Evolutionary conservation across 2,113 vertebrate species (phyloP).

Genomic region (Glaucomys volans): DNA sequence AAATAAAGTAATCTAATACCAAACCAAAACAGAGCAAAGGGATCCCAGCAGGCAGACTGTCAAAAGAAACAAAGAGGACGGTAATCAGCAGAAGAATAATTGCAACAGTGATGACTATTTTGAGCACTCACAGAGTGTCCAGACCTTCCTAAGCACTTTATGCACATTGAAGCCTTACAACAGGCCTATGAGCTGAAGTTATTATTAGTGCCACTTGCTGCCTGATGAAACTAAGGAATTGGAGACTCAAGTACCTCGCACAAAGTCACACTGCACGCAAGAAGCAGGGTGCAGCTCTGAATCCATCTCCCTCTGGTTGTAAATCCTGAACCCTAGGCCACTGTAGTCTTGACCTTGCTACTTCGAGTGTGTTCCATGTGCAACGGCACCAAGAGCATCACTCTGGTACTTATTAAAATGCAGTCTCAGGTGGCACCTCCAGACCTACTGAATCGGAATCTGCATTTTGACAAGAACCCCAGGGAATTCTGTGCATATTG

Average conservation of each 20-base stretch:
- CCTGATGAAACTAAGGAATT: background rate
- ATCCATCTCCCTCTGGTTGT: background rate
- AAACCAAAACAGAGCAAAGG: background rate
- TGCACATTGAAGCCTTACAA: background rate
- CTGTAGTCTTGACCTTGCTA: background rate
- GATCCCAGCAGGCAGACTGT: background rate
- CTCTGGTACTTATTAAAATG: background rate
- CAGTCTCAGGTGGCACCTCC: background rate
- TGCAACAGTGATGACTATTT: background rate
- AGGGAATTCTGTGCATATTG: background rate
- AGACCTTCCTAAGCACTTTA: background rate
- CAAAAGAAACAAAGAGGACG: background rate
- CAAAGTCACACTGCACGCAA: background rate
- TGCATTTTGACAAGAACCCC: background rate
- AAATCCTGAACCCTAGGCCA: background rate
- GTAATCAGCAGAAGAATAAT: background rate
- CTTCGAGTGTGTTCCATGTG: background rate
- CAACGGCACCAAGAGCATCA: background rate
- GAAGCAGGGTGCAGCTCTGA: background rate
- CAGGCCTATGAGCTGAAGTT: background rate
- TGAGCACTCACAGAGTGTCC: background rate
- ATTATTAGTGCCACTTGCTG: background rate
- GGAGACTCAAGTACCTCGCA: background rate
- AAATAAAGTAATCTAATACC: conserved; percentile 20
- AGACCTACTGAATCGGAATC: background rate